A percentile compares a stretch with the other conserved stretches of the same genome.
These are phyloP conservation scores for Perodicticus potto DNA, from an alignment of 2,797 vertebrate genomes.

Conservation along the genomic window DNA sequence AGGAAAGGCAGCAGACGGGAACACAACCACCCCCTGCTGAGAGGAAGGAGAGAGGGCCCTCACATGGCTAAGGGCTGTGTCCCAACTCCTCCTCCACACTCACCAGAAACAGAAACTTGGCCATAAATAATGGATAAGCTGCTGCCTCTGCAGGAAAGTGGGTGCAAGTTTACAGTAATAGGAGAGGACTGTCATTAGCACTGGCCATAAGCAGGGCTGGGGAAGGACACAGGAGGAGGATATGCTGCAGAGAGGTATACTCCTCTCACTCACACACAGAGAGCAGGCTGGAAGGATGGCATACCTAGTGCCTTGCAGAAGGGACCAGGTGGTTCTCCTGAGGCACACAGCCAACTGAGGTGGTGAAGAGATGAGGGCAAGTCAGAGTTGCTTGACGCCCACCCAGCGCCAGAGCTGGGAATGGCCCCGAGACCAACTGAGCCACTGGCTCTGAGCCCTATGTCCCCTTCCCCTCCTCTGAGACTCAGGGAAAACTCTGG, in stretches of 20 bases:
- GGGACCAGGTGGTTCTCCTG: neutral
- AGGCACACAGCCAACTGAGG: neutral
- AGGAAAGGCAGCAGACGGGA: too few relatives aligned
- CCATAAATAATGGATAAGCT: neutral
- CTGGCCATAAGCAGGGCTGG: neutral
- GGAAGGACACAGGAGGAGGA: neutral
- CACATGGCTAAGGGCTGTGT: neutral
- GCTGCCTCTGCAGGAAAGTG: neutral
- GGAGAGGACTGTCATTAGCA: neutral
- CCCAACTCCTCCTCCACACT: neutral
- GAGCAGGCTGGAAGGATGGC: fast-evolving
- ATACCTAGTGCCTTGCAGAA: neutral
- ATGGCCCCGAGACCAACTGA: fast-evolving
- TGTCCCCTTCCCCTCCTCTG: neutral
- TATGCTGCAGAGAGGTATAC: neutral
- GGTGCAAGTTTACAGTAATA: neutral
- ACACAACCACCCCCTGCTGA: neutral
- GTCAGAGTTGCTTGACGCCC: neutral
- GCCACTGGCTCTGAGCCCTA: neutral
- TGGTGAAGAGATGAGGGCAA: neutral
- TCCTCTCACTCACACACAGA: neutral
- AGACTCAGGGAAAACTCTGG: neutral
- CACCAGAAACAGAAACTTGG: slow-evolving; percentile 28
- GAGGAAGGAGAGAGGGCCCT: neutral
- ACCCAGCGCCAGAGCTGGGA: neutral